Conservation (phyloP, 2,888 invertebrate species). For the Odontocerum albicorne region DNA sequence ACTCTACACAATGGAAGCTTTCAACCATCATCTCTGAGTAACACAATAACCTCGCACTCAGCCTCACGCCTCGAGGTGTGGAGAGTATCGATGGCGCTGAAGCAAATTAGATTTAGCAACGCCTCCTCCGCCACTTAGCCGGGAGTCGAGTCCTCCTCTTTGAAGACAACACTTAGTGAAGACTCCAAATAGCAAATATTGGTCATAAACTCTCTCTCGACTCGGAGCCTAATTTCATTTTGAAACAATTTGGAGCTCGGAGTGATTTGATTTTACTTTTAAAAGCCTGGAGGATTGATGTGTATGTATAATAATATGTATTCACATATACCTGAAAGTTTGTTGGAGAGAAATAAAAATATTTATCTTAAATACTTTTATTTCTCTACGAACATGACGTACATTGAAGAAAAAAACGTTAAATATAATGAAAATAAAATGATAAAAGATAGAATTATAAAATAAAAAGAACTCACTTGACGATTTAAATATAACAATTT, state of each 20-base stretch:
- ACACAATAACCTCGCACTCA: conserved; percentile 12
- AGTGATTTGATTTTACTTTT: conserved; percentile 4
- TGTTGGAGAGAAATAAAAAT: too few species aligned
- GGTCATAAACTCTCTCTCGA: neutral
- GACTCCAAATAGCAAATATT: conserved; percentile 15
- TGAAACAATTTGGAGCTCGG: conserved; percentile 2
- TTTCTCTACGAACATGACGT: too few species aligned
- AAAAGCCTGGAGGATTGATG: neutral
- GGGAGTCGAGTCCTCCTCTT: neutral
- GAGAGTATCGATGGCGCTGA: conserved; percentile 14
- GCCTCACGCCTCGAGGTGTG: too few species aligned
- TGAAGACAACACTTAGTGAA: conserved; percentile 6
- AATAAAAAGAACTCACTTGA: too few species aligned
- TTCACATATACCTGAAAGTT: too few species aligned
- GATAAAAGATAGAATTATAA: too few species aligned
- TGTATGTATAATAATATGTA: too few species aligned
- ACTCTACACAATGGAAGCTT: neutral
- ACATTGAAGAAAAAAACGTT: too few species aligned
- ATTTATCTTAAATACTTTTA: too few species aligned
- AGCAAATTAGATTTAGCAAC: conserved; percentile 13
- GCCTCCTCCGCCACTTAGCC: neutral
- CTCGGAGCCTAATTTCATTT: conserved; percentile 5
- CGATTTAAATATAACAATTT: too few species aligned
- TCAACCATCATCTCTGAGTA: neutral
- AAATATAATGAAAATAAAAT: too few species aligned